Conservation (phyloP, 1,140 invertebrate genomes). For the Scaptomyza pallida region DNA sequence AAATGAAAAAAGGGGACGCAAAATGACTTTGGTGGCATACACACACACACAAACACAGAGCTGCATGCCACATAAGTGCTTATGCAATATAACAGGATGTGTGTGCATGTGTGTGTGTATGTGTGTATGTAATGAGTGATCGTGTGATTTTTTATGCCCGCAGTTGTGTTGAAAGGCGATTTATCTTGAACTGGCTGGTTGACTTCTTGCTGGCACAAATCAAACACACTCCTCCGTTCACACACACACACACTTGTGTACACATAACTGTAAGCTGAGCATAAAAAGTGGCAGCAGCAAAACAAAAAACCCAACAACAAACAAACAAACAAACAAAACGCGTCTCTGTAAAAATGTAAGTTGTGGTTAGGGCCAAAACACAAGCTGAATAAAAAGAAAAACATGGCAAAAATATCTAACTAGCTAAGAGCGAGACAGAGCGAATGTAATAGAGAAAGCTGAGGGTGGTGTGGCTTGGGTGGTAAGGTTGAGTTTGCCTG, state of each 20-base stretch:
- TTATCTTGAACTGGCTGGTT: conserved; percentile 74
- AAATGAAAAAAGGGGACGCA: conserved; percentile 56
- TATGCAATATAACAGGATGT: conserved; percentile 54
- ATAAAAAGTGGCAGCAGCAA: conserved; percentile 63
- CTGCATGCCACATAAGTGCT: conserved; percentile 63
- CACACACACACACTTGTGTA: conserved; percentile 37
- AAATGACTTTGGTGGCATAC: conserved; percentile 63
- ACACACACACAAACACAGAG: neutral
- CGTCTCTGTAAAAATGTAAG: conserved; percentile 71
- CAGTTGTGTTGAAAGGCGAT: conserved; percentile 79
- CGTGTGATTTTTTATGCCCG: conserved; percentile 81
- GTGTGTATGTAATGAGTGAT: conserved; percentile 79
- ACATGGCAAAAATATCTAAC: conserved; percentile 72
- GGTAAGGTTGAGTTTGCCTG: conserved; percentile 26
- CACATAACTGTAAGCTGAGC: conserved; percentile 25
- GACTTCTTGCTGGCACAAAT: conserved; percentile 55
- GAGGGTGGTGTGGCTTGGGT: neutral
- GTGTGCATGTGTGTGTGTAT: conserved; percentile 19
- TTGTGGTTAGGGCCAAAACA: conserved; percentile 59
- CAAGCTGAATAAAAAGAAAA: conserved; percentile 27
- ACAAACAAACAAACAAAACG: conserved; percentile 63
- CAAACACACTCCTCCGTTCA: conserved; percentile 3
- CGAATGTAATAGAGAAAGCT: neutral
- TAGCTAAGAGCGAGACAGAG: conserved; percentile 22
- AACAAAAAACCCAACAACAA: conserved; percentile 51